These are phyloP conservation scores for Cyanistes caeruleus DNA, from an alignment of 2,113 vertebrate species.

Conservation along the genomic window DNA sequence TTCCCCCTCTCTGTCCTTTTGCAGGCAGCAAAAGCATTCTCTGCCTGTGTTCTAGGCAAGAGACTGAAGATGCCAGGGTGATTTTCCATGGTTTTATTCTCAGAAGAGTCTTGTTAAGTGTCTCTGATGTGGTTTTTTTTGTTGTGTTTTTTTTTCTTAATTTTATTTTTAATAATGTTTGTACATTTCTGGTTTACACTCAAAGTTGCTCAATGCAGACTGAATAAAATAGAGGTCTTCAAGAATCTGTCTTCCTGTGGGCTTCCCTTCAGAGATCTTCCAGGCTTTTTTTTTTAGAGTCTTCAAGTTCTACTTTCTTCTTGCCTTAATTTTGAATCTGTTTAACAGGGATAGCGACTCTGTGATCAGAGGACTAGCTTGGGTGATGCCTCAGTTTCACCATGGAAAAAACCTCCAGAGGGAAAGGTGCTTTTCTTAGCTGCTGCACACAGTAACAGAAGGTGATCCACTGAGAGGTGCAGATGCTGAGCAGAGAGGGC, in stretches of 20 bases:
- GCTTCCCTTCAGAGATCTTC: neutral
- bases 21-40: neutral
- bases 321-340: neutral
- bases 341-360: neutral
- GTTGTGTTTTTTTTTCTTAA: too few relatives aligned
- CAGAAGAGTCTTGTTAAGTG: neutral
- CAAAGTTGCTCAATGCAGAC: neutral
- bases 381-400: neutral
- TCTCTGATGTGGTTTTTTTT: neutral
- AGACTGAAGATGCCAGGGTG: neutral
- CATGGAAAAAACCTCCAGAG: neutral
- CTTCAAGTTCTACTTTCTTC: neutral
- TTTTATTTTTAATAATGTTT: neutral
- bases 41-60: neutral
- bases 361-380: neutral
- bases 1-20: neutral
- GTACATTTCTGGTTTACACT: neutral
- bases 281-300: accelerated
- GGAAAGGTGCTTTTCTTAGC: neutral
- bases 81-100: neutral
- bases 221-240: neutral
- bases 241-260: neutral
- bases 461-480: neutral
- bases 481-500: neutral
- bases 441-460: neutral